Percentiles rank a stretch among this genome's conserved stretches.
Conservation (phyloP, 2,888 invertebrate species). For the Pseudanteris insignis region DNA sequence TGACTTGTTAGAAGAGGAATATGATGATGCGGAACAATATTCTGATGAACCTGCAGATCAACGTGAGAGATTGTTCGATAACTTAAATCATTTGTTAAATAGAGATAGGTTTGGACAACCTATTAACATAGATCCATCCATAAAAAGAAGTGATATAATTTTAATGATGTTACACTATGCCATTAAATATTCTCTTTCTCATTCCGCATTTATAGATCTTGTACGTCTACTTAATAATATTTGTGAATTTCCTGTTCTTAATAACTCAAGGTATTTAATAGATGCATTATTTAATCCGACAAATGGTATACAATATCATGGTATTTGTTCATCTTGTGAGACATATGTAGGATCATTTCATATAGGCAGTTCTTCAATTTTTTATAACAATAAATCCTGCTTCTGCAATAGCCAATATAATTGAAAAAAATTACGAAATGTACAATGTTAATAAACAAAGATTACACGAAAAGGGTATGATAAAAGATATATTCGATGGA, state of each 20-base stretch:
- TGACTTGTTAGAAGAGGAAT: too few relatives aligned
- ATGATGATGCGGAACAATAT: too few relatives aligned
- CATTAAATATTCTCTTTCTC: not conserved
- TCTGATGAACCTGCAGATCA: too few relatives aligned
- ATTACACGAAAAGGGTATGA: not conserved
- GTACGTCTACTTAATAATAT: not conserved
- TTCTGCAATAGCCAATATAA: too few relatives aligned
- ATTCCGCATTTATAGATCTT: not conserved
- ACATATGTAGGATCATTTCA: not conserved
- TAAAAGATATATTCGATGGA: not conserved
- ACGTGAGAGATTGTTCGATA: too few relatives aligned
- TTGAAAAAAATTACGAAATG: too few relatives aligned
- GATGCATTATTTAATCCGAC: not conserved
- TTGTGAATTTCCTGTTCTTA: not conserved
- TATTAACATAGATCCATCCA: too few relatives aligned
- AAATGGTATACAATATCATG: not conserved
- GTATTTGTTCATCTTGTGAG: conserved; percentile 1
- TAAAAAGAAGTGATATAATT: not conserved
- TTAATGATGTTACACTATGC: not conserved
- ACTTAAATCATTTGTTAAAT: too few relatives aligned
- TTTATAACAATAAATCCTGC: too few relatives aligned
- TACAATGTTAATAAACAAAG: not conserved
- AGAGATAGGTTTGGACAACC: too few relatives aligned
- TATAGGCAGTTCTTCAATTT: not conserved
- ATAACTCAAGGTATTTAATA: not conserved